A percentile compares a stretch with the other conserved stretches of the same genome.
phyloP scores from a whole-genome alignment of 2,113 vertebrate genomes.

The Cranoglanis bouderius region DNA sequence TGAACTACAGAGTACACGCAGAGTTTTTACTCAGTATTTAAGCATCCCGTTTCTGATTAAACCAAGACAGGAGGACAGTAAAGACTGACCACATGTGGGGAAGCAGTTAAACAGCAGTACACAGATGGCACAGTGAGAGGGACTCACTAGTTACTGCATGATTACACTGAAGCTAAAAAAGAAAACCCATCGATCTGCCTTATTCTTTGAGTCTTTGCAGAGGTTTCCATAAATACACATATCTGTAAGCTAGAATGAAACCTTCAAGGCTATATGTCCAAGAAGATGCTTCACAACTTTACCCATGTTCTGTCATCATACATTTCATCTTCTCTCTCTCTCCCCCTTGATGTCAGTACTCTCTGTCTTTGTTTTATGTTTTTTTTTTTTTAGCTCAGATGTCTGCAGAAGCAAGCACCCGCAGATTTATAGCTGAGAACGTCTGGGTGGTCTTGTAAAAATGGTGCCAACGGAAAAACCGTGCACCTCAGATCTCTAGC shows the following conservation, averaged over 20 bases:
- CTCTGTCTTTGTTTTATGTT: not conserved
- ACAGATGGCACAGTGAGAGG: not conserved
- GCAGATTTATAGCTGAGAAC: not conserved
- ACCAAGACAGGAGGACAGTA: not conserved
- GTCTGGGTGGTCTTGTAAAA: constrained; percentile 1
- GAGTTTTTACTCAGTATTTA: not conserved
- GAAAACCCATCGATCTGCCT: not conserved
- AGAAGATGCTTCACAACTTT: not conserved
- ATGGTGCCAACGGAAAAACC: not conserved
- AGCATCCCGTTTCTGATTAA: not conserved
- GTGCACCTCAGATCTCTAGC: not conserved
- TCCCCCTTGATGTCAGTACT: not conserved
- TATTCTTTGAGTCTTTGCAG: not conserved
- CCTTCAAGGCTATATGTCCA: not conserved
- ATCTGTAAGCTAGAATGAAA: not conserved
- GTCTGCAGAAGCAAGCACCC: not conserved
- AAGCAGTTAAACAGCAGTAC: not conserved
- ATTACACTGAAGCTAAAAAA: not conserved
- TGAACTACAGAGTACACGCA: not conserved
- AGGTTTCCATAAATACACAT: not conserved
- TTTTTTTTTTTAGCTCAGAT: no score
- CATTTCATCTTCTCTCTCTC: not conserved
- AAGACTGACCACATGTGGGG: not conserved
- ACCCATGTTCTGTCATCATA: not conserved
- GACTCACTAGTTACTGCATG: not conserved